Evolutionary conservation across 2,888 invertebrate genomes (phyloP), one percentile per base, ranked within the genome.

Genomic region (Microplitis manilae): DNA sequence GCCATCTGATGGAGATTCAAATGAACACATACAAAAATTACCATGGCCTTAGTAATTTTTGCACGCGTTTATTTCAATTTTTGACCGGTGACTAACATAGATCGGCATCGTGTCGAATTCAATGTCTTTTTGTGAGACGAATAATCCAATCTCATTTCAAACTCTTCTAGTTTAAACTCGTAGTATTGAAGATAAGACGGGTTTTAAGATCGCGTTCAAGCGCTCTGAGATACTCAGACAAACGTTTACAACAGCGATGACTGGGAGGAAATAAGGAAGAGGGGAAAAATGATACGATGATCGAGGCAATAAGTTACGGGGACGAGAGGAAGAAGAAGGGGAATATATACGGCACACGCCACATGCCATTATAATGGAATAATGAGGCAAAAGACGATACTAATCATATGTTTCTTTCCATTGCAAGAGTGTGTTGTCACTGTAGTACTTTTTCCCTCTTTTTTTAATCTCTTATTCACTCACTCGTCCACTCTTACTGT

Each of bases 351-450:
- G 88, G 87, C 88, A 88, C 88, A 87, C 87, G 88, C 87, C 88
- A 88, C 88, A 88, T 87, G 88, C 88, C 87, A 87, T 87, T 84
- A 83, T 87, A 88, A 88, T 88, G 86, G 87, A 88, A 88, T 88
- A 88, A 88, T 88, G 88, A 88, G 88, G 86, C 87, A 87, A 88
- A 50, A 87, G 86, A 87, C 87, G 87, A 87, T 87, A 87, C 86
- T 86, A 87, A 88, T 88, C 87, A 86, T 86, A 85, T 83, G 83
- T 20, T 70, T 86, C 85, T 86, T 87, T 86, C 86, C 85, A 84
- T 84, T 84, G 84, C 85, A 83, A 82, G 82, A 79, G 81, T 77
- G 80, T 79, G 79, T 79, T 79, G 78, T 81, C 79, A 76, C 78
- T 62, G n/a, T 68, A 62, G 6, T 41, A 15, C 68, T 68, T 8